Evolutionary conservation across 92 coral and sea anemone species (phyloP).

Genomic region (Palythoa caribaeorum): DNA sequence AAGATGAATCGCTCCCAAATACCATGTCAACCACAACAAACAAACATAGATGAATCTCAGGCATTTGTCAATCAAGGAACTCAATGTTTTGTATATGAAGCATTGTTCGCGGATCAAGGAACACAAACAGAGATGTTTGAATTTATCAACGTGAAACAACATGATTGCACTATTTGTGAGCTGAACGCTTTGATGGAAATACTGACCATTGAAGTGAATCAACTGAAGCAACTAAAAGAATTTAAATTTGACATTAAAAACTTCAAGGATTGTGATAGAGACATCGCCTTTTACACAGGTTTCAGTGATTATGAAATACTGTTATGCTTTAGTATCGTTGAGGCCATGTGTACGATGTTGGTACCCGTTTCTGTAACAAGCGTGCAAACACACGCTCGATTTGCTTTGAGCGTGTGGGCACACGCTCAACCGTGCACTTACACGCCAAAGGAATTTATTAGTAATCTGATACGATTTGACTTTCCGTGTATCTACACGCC

Average conservation of each 20-base stretch:
- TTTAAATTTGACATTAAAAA: conserved; percentile 48
- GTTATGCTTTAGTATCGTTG: background rate
- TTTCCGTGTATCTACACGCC: too few species aligned
- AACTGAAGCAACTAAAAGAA: conserved; percentile 34
- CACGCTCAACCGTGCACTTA: too few species aligned
- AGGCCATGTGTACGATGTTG: too few species aligned
- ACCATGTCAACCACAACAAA: too few species aligned
- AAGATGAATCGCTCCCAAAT: too few species aligned
- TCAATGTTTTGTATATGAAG: conserved; percentile 26
- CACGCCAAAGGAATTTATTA: too few species aligned
- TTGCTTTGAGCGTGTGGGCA: too few species aligned
- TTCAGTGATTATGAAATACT: conserved; percentile 46
- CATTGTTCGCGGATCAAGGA: conserved; percentile 29
- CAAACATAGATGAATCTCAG: background rate
- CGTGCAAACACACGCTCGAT: too few species aligned
- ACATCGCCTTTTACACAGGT: conserved; percentile 50
- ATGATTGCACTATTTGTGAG: conserved; percentile 30
- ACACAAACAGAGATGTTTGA: background rate
- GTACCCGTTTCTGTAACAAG: too few species aligned
- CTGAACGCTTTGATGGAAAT: conserved; percentile 31
- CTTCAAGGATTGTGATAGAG: conserved; percentile 46
- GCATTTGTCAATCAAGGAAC: conserved; percentile 55
- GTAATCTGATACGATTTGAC: too few species aligned
- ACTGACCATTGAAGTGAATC: conserved; percentile 44
- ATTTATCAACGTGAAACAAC: conserved; percentile 17